phyloP scores from a whole-genome alignment of 2,888 invertebrate genomes.

The Mythimna pallens region DNA sequence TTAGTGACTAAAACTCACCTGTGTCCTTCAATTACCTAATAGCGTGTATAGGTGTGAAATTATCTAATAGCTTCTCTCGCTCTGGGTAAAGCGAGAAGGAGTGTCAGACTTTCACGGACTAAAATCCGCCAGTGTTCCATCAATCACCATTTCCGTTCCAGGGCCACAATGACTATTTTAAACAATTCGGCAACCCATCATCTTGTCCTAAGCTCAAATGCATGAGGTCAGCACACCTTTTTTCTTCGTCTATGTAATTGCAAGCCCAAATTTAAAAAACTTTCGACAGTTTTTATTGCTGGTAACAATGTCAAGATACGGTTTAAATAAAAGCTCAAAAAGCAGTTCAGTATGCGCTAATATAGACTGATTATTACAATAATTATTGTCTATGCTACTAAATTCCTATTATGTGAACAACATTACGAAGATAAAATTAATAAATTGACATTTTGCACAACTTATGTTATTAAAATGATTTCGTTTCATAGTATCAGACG shows the following conservation, averaged over 20 bases:
- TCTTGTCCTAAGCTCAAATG: not conserved
- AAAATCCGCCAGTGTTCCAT: too few species aligned
- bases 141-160: not conserved
- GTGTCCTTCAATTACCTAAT: too few species aligned
- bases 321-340: not conserved
- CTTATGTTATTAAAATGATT: conserved; percentile 70
- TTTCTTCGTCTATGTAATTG: not conserved
- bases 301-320: not conserved
- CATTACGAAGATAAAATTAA: conserved; percentile 68
- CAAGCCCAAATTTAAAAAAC: not conserved
- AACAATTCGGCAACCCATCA: too few species aligned
- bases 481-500: conserved; percentile 62
- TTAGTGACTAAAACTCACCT: too few species aligned
- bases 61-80: too few species aligned
- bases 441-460: conserved; percentile 80
- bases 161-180: not conserved
- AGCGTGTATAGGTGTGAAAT: too few species aligned
- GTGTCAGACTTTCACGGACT: too few species aligned
- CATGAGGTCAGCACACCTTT: not conserved
- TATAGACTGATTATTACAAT: not conserved
- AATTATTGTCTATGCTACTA: conserved; percentile 39
- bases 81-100: too few species aligned
- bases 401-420: conserved; percentile 53
- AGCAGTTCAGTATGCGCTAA: not conserved
- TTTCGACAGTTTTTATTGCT: not conserved